These are phyloP conservation scores for Grus americana DNA, from an alignment of 2,113 vertebrate genomes.

Conservation along the genomic window DNA sequence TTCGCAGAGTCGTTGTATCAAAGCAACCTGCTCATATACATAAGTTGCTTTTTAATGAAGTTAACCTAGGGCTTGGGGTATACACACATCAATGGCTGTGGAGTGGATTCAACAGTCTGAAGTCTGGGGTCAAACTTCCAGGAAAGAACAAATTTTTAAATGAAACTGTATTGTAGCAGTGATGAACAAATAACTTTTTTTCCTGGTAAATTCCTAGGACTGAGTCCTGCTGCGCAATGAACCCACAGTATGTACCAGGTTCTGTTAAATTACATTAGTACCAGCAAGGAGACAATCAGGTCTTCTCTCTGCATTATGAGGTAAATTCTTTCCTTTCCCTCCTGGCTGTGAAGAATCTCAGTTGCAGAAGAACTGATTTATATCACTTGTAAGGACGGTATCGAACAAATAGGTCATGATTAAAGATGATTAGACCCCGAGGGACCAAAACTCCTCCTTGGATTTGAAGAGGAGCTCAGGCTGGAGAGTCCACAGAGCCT, in stretches of 20 bases:
- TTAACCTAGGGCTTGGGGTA: conserved; percentile 3
- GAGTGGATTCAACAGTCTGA: background rate
- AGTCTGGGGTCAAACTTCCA: conserved; percentile 6
- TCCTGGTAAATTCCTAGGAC: background rate
- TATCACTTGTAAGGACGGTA: background rate
- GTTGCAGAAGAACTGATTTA: background rate
- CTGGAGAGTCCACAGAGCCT: background rate
- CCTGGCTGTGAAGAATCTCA: background rate
- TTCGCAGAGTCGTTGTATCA: background rate
- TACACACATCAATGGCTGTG: background rate
- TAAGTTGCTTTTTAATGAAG: conserved; percentile 40
- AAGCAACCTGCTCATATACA: conserved; percentile 24
- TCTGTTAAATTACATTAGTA: background rate
- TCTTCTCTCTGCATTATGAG: background rate
- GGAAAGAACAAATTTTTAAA: conserved; percentile 21
- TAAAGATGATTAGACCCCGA: background rate
- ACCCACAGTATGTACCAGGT: background rate
- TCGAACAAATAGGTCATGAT: background rate
- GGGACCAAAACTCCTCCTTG: background rate
- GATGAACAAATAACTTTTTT: background rate
- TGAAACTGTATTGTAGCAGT: conserved; percentile 18
- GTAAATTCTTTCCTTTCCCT: background rate
- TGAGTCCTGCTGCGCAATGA: background rate
- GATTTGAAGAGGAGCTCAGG: background rate
- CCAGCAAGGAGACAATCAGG: background rate